Base-by-base conservation (phyloP, 2,113 vertebrate genomes). In the Excalfactoria chinensis region DNA sequence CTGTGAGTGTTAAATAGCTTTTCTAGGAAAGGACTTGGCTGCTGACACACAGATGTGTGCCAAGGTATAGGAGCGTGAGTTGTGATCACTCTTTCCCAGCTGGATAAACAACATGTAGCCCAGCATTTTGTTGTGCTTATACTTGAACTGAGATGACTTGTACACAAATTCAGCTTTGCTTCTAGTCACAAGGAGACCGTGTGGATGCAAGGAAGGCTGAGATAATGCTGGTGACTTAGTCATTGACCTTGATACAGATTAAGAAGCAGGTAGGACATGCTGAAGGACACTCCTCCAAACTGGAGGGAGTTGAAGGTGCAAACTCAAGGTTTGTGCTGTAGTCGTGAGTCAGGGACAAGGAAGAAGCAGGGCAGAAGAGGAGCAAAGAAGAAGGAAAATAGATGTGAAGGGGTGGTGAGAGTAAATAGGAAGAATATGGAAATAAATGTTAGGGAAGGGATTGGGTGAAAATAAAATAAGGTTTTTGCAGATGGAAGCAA, bases 181-280 rank as follows among this genome's bases (percentile, higher is more conserved):
- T 87, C 69, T 85, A 48, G n/a, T 80, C 13, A 9, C 20, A 41
- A 26, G 13, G 58, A 79, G 23, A 40, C 15, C 84, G 12, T n/a
- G 5, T 37, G 48, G 62, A 84, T 78, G 40, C n/a, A 37, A 9
- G 77, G 67, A 22, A 32, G 32, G 20, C 55, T 58, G 44, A 53
- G 23, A 28, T 64, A 43, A 53, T 2, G 4, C n/a, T 37, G 34
- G 0, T 44, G 46, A 22, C 84, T 77, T 64, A 0, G 1, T 72
- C 77, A 25, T 21, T 79, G 13, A 1, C 34, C 11, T 89, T 63
- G 34, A 77, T 72, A 21, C 19, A 18, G n/a, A 6, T 32, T 84
- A 2, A 2, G 62, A 19, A 55, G 37, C 0, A 1, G 3, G 13
- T 25, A 2, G 3, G 15, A 5, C 15, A 5, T n/a, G 51, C 62